A percentile compares a stretch with the other conserved stretches of the same genome.
Evolutionary conservation across 2,888 invertebrate genomes (phyloP).

Genomic region (Cephalotes varians): DNA sequence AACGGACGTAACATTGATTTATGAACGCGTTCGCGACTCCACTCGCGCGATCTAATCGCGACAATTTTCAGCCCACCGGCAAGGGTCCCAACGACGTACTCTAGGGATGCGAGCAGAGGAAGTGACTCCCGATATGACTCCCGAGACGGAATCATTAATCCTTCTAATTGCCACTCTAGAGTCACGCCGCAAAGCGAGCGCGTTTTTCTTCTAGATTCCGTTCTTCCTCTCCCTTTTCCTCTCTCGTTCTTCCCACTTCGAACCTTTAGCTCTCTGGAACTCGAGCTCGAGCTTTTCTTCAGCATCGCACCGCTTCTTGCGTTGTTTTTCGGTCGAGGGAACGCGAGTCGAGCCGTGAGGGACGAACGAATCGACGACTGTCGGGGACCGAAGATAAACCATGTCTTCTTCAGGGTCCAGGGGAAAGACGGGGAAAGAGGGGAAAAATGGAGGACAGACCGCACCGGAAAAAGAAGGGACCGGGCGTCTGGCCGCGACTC

Average conservation of each 20-base stretch:
- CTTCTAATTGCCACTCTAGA: slow-evolving; percentile 82
- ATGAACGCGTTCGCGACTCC: slow-evolving; percentile 64
- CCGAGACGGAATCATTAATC: slow-evolving; percentile 80
- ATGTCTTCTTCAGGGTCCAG: slow-evolving; percentile 58
- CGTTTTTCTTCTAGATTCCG: slow-evolving; percentile 70
- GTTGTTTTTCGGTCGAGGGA: slow-evolving; percentile 44
- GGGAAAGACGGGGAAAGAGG: background rate
- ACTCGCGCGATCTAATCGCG: slow-evolving; percentile 71
- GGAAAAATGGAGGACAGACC: slow-evolving; percentile 9
- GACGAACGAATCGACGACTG: slow-evolving; percentile 55
- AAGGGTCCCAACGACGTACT: slow-evolving; percentile 24
- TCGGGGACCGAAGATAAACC: slow-evolving; percentile 58
- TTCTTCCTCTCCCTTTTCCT: background rate
- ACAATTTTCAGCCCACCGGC: slow-evolving; percentile 61
- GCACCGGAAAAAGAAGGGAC: slow-evolving; percentile 51
- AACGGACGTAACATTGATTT: slow-evolving; percentile 79
- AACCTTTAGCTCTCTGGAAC: background rate
- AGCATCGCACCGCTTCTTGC: slow-evolving; percentile 21
- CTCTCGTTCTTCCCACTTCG: background rate
- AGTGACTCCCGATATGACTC: slow-evolving; percentile 53
- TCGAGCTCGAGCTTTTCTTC: slow-evolving; percentile 20
- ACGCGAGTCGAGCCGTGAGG: slow-evolving; percentile 47
- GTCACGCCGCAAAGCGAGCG: slow-evolving; percentile 72
- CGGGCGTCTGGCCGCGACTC: slow-evolving; percentile 62
- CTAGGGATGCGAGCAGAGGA: slow-evolving; percentile 27